Evolutionary conservation across 2,888 invertebrate species (phyloP), one percentile per base, ranked within the genome.

Genomic region (Deilephila elpenor): DNA sequence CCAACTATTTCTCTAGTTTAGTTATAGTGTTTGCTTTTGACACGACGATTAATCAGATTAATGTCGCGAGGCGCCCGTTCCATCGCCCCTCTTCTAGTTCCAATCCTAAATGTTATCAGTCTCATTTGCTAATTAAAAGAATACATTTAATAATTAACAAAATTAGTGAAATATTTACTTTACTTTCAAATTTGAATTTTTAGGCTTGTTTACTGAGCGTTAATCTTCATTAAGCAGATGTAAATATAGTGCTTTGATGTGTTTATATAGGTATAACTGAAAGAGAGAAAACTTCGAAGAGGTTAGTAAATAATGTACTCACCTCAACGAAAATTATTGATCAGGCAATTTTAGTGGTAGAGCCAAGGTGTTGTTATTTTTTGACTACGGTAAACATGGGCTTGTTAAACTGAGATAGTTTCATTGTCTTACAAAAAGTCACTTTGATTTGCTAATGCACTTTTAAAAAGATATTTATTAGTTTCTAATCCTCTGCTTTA

Each of bases 111-210:
- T 34, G 72, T 64, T 25, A 71, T 32, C 73, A 70, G 37, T 76
- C 73, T 75, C 37, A 77, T 77, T 74, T 70, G 70, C 73, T 76
- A 77, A 80, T 77, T 80, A 79, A 73, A 74, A 74, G 71, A 75
- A 75, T 73, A 61, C 67, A 71, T 72, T 75, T 53, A 71, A 60
- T 59, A n/a, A 44, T 34, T 73, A 25, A 32, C 59, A 71, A 29
- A 34, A 60, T 37, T 67, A 74, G 64, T 60, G 62, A 11, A 20
- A 51, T 20, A 34, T 74, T 75, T 76, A 56, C 56, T 74, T 44
- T 60, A 73, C 14, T 71, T 74, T 74, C 19, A 72, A 59, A 34
- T 70, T 29, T 20, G 5, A 62, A 3, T n/a, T n/a, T 5, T 73
- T 67, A 73, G 70, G 61, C 70, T 53, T 71, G 59, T 56, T 44